Conservation (phyloP, 2,797 vertebrate genomes). For the Siniperca obscura region DNA sequence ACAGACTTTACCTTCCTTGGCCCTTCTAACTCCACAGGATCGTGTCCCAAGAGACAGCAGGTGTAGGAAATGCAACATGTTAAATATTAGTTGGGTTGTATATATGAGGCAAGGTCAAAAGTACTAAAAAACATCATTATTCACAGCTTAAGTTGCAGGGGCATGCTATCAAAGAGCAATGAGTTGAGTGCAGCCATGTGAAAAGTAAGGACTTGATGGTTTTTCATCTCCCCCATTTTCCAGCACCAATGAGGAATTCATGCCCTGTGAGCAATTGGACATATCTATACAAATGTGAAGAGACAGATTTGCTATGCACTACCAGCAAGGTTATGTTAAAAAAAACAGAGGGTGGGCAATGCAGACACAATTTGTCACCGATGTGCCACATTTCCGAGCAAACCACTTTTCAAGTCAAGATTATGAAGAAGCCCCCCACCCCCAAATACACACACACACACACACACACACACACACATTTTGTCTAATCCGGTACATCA, state of each 20-base stretch:
- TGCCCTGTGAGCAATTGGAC: conserved; percentile 68
- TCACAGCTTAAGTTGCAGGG: conserved; percentile 68
- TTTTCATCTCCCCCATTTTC: conserved; percentile 57
- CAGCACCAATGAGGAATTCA: conserved; percentile 62
- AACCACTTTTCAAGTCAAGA: conserved; percentile 71
- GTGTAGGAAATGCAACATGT: conserved; percentile 51
- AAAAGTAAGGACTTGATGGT: conserved; percentile 64
- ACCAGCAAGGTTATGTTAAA: conserved; percentile 74
- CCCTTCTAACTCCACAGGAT: not conserved
- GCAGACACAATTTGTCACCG: conserved; percentile 68
- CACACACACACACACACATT: conserved; percentile 27
- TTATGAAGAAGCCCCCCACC: conserved; percentile 62
- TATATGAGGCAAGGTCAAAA: conserved; percentile 65
- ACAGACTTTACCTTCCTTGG: conserved; percentile 21
- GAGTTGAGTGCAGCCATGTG: conserved; percentile 72
- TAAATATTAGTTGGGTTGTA: conserved; percentile 40
- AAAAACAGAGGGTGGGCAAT: conserved; percentile 53
- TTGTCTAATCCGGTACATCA: conserved; percentile 60
- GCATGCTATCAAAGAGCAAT: conserved; percentile 67
- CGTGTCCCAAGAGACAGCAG: conserved; percentile 44
- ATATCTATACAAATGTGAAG: conserved; percentile 72
- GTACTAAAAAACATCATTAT: conserved; percentile 64
- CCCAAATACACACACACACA: not conserved
- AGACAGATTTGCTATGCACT: conserved; percentile 70
- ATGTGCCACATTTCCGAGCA: conserved; percentile 62